These are phyloP conservation scores for Athalia circularis DNA, from an alignment of 2,888 invertebrate genomes.

Conservation along the genomic window DNA sequence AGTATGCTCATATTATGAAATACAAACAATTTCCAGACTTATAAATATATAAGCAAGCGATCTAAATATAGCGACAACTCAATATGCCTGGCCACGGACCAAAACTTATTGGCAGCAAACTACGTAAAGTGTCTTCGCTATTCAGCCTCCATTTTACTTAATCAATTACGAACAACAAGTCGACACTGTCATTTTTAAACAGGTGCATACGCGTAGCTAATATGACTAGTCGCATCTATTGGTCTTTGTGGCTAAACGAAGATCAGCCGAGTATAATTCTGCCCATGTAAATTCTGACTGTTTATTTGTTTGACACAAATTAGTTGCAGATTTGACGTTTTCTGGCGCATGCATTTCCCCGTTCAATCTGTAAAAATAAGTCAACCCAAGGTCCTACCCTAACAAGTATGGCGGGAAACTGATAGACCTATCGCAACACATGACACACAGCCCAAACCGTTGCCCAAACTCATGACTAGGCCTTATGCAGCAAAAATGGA, in stretches of 20 bases:
- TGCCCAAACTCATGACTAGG: slow-evolving; percentile 25
- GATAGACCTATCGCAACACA: slow-evolving; percentile 8
- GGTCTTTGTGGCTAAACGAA: slow-evolving; percentile 1
- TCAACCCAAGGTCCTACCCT: slow-evolving; percentile 10
- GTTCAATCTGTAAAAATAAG: slow-evolving; percentile 20
- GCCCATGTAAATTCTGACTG: neutral
- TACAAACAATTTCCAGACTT: slow-evolving; percentile 42
- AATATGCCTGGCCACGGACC: slow-evolving; percentile 39
- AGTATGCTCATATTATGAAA: slow-evolving; percentile 31
- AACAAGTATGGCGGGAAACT: neutral
- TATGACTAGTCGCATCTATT: neutral
- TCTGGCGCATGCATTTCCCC: neutral
- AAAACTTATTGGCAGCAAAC: slow-evolving; percentile 31
- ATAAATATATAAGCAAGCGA: slow-evolving; percentile 32
- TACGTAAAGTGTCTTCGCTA: slow-evolving; percentile 27
- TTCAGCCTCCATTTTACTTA: slow-evolving; percentile 17
- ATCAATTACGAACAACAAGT: slow-evolving; percentile 26
- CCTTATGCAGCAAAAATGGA: slow-evolving; percentile 35
- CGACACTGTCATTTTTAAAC: slow-evolving; percentile 14
- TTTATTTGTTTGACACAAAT: neutral
- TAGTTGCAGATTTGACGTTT: neutral
- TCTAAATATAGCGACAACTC: slow-evolving; percentile 45
- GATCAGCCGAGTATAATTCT: neutral
- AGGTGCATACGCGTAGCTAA: slow-evolving; percentile 10
- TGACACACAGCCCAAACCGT: slow-evolving; percentile 26